Evolutionary conservation across 2,113 vertebrate genomes (phyloP), one percentile per base, ranked within the genome.

Genomic region (Xiphorhynchus elegans): DNA sequence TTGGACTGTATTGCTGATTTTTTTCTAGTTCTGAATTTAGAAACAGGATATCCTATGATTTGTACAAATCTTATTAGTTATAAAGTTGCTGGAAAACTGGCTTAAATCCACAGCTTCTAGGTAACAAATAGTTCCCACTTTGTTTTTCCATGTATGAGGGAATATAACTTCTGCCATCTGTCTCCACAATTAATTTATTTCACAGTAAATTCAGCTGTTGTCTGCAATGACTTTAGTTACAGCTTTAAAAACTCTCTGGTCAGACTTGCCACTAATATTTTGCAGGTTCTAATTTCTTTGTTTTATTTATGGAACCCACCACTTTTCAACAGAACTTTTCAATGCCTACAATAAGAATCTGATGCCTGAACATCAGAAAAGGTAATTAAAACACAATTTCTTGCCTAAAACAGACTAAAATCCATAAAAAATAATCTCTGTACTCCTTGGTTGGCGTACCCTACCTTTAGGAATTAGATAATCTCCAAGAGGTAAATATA

Each of bases 51-150:
- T 56, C 28, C 13, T 92, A 88, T 82, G 47, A n/a, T 92, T 96
- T 92, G 83, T 79, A 73, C 87, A 96, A 97, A 94, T 66, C 39
- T 92, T 66, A 37, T n/a, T 92, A 89, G 42, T 93, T 95, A 80
- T 33, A 33, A 91, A 90, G 84, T 55, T 77, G 5, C 62, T 93
- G 93, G 93, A 85, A 95, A 97, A 76, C 83, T 96, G 97, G 93
- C 81, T 44, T 40, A 69, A 76, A 50, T 42, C 86, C 89, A 73
- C 55, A 56, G n/a, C 29, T 80, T 96, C 81, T 73, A 79, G 24
- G 42, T 67, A 78, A 49, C 40, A 78, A 93, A 92, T 64, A 91
- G 74, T 75, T 88, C 90, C 93, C 69, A 62, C 11, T 89, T 75
- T 89, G 16, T 46, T 87, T 93, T 89, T 96, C 84, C 50, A 13